These are phyloP conservation scores for Carcharodon carcharias DNA, from an alignment of 2,797 vertebrate species.

Conservation along the genomic window DNA sequence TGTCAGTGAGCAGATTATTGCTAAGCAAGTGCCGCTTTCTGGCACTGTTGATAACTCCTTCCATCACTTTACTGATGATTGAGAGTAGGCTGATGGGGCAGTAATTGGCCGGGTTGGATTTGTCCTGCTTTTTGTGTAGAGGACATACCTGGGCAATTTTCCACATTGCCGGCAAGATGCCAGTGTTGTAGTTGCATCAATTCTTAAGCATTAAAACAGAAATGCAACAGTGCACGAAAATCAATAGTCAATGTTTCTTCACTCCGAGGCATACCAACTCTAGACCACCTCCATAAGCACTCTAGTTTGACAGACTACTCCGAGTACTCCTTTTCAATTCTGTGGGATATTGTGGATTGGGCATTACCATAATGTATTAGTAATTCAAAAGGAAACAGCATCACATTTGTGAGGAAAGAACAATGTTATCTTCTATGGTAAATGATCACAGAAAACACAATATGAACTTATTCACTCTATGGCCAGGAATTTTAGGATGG, in stretches of 20 bases:
- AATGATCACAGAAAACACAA: not conserved
- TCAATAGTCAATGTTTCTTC: not conserved
- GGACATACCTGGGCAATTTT: too few species aligned
- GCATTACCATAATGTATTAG: not conserved
- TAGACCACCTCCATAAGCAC: not conserved
- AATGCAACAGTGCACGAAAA: not conserved
- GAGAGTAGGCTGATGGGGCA: too few species aligned
- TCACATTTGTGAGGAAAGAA: not conserved
- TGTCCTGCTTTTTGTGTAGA: too few species aligned
- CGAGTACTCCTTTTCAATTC: not conserved
- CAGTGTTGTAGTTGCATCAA: not conserved
- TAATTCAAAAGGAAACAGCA: not conserved
- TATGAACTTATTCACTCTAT: not conserved
- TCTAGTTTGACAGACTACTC: not conserved
- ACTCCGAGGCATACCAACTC: not conserved
- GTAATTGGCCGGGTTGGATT: too few species aligned
- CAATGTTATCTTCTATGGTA: not conserved
- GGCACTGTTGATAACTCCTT: too few species aligned
- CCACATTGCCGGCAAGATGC: too few species aligned
- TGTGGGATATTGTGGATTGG: not conserved
- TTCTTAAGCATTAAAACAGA: not conserved
- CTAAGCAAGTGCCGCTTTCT: too few species aligned
- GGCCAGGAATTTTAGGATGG: too few species aligned
- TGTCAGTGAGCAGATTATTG: too few species aligned
- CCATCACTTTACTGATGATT: too few species aligned